A percentile compares a stretch with the other conserved stretches of the same genome.
These are phyloP conservation scores for Entomobrya multifasciata DNA, from an alignment of 2,888 invertebrate genomes.

Conservation along the genomic window DNA sequence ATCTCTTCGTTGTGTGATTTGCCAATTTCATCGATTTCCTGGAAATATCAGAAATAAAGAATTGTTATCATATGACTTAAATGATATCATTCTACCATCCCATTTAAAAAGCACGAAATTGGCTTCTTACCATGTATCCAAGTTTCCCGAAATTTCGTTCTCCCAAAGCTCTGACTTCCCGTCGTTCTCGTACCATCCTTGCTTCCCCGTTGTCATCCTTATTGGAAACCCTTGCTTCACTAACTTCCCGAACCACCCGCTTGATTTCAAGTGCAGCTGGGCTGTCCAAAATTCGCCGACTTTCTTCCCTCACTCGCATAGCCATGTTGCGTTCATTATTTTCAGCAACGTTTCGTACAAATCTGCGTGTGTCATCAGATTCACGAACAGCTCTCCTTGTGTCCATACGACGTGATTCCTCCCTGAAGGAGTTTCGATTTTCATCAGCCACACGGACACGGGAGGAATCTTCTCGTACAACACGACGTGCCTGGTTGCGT, in stretches of 20 bases:
- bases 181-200: constrained; percentile 25
- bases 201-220: constrained; percentile 38
- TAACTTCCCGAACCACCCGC: constrained; percentile 31
- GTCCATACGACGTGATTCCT: constrained; percentile 51
- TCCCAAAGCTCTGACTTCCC: constrained; percentile 18
- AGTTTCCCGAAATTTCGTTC: constrained; percentile 48
- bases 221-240: constrained; percentile 13
- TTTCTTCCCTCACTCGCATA: constrained; percentile 6
- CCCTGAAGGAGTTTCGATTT: no score
- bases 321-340: no score
- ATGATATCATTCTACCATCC: no score
- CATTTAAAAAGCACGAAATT: no score
- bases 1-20: background rate
- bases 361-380: constrained; percentile 13
- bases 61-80: no score
- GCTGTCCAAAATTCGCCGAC: constrained; percentile 7
- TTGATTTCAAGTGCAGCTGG: constrained; percentile 30
- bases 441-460: constrained; percentile 43
- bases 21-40: constrained; percentile 30
- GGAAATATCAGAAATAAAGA: constrained; percentile 12
- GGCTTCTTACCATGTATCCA: constrained; percentile 45
- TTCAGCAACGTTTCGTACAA: background rate
- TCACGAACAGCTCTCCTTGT: no score
- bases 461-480: constrained; percentile 27
- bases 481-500: constrained; percentile 20